These are phyloP conservation scores for Criorhina ranunculi DNA, from an alignment of 2,888 invertebrate species.

Conservation along the genomic window DNA sequence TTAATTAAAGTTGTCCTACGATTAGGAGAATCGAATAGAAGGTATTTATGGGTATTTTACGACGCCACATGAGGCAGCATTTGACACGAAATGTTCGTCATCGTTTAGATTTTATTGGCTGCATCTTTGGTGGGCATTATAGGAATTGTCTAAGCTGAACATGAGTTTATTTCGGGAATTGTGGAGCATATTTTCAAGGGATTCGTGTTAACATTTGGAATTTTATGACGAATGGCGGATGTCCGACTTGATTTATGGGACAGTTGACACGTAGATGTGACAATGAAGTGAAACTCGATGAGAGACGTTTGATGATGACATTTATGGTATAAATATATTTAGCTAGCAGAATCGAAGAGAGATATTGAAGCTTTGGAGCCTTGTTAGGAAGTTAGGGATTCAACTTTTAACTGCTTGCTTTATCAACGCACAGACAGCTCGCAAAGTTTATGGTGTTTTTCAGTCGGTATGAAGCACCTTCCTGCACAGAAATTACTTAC, in stretches of 20 bases:
- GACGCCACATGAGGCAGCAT: conserved; percentile 17
- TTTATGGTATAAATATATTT: too few species aligned
- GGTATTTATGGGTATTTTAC: conserved; percentile 58
- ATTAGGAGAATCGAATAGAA: conserved; percentile 46
- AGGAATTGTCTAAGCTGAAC: background rate
- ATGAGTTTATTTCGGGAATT: conserved; percentile 16
- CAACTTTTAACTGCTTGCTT: too few species aligned
- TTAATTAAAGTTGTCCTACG: conserved; percentile 49
- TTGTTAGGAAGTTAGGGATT: too few species aligned
- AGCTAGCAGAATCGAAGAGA: too few species aligned
- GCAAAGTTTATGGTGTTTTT: too few species aligned
- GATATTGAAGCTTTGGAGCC: too few species aligned
- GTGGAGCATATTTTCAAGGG: background rate
- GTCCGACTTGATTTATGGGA: conserved; percentile 18
- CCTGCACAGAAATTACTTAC: too few species aligned
- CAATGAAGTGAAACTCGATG: background rate
- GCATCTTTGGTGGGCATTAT: conserved; percentile 1
- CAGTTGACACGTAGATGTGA: conserved; percentile 11
- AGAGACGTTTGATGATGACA: background rate
- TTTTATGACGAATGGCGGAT: conserved; percentile 9
- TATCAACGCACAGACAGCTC: too few species aligned
- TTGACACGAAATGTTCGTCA: conserved; percentile 17
- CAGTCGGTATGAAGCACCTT: too few species aligned
- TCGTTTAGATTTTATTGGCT: conserved; percentile 19
- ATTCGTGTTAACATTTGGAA: conserved; percentile 4